These are phyloP conservation scores for Carettochelys insculpta DNA, from an alignment of 2,113 vertebrate species.

Conservation along the genomic window DNA sequence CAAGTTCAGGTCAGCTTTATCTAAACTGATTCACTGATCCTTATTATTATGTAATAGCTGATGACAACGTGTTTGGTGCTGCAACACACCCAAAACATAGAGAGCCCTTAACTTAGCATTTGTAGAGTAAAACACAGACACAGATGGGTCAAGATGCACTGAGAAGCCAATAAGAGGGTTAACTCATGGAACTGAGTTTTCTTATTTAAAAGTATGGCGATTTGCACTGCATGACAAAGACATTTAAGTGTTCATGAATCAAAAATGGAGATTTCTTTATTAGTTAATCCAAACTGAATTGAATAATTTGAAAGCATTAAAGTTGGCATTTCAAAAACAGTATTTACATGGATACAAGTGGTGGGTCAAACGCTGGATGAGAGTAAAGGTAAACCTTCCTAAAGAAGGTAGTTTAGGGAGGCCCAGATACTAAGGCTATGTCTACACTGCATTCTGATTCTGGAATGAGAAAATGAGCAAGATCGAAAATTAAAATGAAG, in stretches of 20 bases:
- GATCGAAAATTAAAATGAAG: too few relatives aligned
- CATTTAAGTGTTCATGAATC: not conserved
- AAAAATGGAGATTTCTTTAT: not conserved
- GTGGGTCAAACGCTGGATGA: too few relatives aligned
- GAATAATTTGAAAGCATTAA: conserved; percentile 7
- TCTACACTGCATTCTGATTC: too few relatives aligned
- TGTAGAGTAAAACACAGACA: not conserved
- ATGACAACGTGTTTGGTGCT: not conserved
- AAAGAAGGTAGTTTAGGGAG: too few relatives aligned
- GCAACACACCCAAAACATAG: conserved; percentile 16
- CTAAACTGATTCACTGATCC: not conserved
- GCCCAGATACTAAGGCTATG: too few relatives aligned
- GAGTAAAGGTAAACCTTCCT: too few relatives aligned
- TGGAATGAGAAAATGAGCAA: too few relatives aligned
- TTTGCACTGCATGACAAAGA: conserved; percentile 4
- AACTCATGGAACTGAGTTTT: not conserved
- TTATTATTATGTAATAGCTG: not conserved
- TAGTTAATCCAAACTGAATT: conserved; percentile 27
- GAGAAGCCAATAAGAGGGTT: not conserved
- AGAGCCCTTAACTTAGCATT: not conserved
- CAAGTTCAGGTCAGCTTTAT: conserved; percentile 31
- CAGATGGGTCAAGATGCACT: not conserved
- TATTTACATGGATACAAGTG: too few relatives aligned
- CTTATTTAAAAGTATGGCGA: conserved; percentile 4
- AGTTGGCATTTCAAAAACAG: conserved; percentile 46